Base-by-base conservation (phyloP, 2,888 invertebrate genomes). In the Drosophila lacicola region DNA sequence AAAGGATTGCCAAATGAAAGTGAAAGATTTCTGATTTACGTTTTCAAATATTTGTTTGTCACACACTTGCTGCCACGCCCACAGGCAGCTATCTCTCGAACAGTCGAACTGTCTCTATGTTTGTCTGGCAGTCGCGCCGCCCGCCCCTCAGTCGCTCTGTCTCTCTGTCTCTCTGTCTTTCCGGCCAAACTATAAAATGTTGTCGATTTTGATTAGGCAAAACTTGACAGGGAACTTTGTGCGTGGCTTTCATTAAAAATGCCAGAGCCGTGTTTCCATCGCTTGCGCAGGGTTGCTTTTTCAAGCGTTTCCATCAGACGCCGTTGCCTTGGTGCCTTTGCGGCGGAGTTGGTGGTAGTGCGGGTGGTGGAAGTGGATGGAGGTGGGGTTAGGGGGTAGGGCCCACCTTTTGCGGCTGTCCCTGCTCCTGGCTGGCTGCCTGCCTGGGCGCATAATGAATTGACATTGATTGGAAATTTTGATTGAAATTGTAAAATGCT, bases 391-490 rank as follows among this genome's bases (percentile, higher is more conserved):
- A 29, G 29, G 29, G 29, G 51, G 46, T 51, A 55, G 36, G 49
- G 25, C n/a, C 50, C 55, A 70, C 65, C 70, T 77, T 74, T 79
- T 77, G 75, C 44, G 76, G 78, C 74, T 53, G 39, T 70, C 56
- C 57, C 53, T 49, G 36, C 33, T 42, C 25, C 41, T 39, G 34
- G 29, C 56, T 58, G 49, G 29, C 56, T 58, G 49, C 33, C 56
- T 58, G 49, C 33, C 63, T 68, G 68, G 47, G 64, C 76, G 79
- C 88, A 80, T 90, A 90, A 90, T 90, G 90, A 91, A 91, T 91
- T 91, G 91, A 91, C 91, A 91, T 91, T 91, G 91, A 91, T 91
- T 91, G 91, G 90, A 91, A 91, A 91, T 91, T 91, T 90, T 91
- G 90, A 91, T 91, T 91, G 90, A 83, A 90, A 90, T 88, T 88